These are phyloP conservation scores for Sipha maydis DNA, from an alignment of 2,888 invertebrate genomes.

Conservation along the genomic window DNA sequence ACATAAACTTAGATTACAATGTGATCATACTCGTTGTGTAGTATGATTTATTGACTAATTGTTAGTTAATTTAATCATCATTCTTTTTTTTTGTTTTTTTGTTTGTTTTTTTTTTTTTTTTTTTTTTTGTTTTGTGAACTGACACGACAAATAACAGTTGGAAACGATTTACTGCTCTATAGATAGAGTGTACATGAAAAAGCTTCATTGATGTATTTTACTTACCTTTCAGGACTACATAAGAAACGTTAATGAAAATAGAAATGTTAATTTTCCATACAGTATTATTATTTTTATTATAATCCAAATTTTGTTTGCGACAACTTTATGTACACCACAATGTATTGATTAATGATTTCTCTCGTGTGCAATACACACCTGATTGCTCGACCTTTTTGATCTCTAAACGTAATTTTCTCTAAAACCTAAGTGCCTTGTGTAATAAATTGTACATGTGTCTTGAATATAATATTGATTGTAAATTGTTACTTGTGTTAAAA, in stretches of 20 bases:
- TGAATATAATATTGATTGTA: conserved; percentile 3
- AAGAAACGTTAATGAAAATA: background rate
- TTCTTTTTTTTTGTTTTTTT: conserved; percentile 36
- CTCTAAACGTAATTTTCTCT: conserved; percentile 47
- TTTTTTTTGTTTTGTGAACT: background rate
- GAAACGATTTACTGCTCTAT: background rate
- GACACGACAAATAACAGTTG: background rate
- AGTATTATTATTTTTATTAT: conserved; percentile 50
- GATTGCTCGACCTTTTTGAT: conserved; percentile 44
- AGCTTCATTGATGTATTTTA: background rate
- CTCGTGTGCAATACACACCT: conserved; percentile 28
- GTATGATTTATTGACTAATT: background rate
- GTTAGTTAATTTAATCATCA: background rate
- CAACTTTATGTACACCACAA: conserved; percentile 3
- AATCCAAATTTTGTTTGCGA: background rate
- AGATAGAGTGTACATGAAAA: background rate
- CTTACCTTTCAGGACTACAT: background rate
- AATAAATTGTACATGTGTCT: conserved; percentile 12
- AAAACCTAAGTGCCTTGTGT: conserved; percentile 54
- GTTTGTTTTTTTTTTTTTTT: too few relatives aligned
- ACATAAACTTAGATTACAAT: background rate
- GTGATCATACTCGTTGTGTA: background rate
- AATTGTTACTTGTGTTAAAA: background rate
- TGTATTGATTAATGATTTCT: conserved; percentile 13
- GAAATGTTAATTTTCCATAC: conserved; percentile 22